phyloP scores from a whole-genome alignment of 2,113 vertebrate genomes.

The Chelonoidis abingdonii region DNA sequence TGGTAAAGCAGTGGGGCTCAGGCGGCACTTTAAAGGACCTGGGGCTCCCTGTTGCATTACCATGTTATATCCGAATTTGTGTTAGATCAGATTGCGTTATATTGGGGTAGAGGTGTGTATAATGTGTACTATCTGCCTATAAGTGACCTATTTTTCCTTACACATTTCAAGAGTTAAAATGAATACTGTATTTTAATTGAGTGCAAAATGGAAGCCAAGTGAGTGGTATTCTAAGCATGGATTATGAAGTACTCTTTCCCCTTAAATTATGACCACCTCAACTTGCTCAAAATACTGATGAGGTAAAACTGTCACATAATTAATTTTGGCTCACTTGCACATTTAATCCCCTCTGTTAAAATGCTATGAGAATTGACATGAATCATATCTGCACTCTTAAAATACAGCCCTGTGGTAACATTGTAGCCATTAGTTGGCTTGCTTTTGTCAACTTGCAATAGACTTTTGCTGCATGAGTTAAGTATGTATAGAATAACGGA shows the following conservation, averaged over 20 bases:
- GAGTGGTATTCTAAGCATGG: not conserved
- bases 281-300: not conserved
- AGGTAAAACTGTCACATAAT: not conserved
- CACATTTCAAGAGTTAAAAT: not conserved
- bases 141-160: no score
- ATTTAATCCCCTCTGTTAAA: not conserved
- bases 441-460: not conserved
- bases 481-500: not conserved
- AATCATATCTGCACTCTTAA: not conserved
- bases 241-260: not conserved
- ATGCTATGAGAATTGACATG: not conserved
- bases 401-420: not conserved
- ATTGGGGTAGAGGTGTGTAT: no score
- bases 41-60: no score
- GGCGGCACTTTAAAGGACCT: no score
- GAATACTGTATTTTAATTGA: not conserved
- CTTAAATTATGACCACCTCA: not conserved
- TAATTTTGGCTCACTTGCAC: not conserved
- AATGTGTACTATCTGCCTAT: no score
- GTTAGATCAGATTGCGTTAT: no score
- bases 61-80: no score
- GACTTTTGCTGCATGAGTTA: rapidly evolving
- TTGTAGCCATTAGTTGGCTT: not conserved
- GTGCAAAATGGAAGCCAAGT: not conserved
- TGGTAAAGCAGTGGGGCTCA: no score